Conservation (phyloP, 1,140 invertebrate genomes). For the Ooceraea biroi region DNA sequence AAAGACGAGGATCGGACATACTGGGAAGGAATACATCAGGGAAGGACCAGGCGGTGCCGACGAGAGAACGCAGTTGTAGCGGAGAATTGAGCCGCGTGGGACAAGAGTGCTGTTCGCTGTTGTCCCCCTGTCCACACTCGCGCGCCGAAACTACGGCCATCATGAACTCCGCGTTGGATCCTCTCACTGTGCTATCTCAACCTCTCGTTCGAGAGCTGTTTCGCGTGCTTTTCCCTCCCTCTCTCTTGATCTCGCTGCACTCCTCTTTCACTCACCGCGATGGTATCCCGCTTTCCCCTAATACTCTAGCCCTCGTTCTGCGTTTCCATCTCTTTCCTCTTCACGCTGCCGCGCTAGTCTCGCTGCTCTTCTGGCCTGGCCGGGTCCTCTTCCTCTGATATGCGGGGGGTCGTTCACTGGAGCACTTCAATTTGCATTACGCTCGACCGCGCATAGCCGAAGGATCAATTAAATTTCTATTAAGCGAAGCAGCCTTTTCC, state of each 20-base stretch:
- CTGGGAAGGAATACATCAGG: slow-evolving; percentile 41
- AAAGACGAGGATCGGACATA: background rate
- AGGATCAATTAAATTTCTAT: slow-evolving; percentile 86
- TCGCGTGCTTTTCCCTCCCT: background rate
- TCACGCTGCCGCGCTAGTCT: background rate
- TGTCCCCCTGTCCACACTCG: slow-evolving; percentile 69
- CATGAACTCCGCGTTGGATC: slow-evolving; percentile 32
- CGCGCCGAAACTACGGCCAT: slow-evolving; percentile 68
- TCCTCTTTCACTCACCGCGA: slow-evolving; percentile 17
- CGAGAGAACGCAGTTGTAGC: slow-evolving; percentile 67
- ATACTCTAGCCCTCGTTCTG: slow-evolving; percentile 14
- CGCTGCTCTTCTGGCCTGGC: slow-evolving; percentile 13
- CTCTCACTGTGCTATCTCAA: slow-evolving; percentile 26
- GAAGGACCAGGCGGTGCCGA: slow-evolving; percentile 16
- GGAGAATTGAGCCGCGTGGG: slow-evolving; percentile 81
- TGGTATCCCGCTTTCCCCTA: slow-evolving; percentile 48
- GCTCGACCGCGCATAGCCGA: slow-evolving; percentile 82
- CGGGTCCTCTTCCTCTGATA: slow-evolving; percentile 56
- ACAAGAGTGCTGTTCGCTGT: slow-evolving; percentile 80
- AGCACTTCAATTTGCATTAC: slow-evolving; percentile 83
- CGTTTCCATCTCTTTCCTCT: slow-evolving; percentile 54
- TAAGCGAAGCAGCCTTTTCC: slow-evolving; percentile 81
- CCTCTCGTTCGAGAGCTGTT: slow-evolving; percentile 5
- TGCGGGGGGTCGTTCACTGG: slow-evolving; percentile 66
- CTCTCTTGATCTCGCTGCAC: background rate